A percentile compares a stretch with the other conserved stretches of the same genome.
Evolutionary conservation across 2,797 vertebrate genomes (phyloP).

Genomic region (Pseudochirops corinnae): DNA sequence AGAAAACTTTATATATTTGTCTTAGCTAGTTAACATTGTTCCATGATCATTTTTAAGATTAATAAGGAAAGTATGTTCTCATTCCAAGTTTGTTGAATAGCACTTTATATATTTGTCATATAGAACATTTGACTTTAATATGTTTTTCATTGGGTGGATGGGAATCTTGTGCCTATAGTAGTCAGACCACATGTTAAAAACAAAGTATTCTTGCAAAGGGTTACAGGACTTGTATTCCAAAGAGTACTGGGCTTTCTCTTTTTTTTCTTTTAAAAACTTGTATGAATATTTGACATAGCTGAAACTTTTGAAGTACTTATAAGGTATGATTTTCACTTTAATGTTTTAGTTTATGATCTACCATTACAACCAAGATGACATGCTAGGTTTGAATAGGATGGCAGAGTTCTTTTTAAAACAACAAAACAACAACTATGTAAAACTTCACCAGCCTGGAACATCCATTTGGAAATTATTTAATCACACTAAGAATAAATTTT

Average conservation of each 20-base stretch:
- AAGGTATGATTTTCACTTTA: slow-evolving; percentile 58
- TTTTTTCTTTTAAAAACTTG: slow-evolving; percentile 45
- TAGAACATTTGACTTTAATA: slow-evolving; percentile 52
- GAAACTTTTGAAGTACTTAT: slow-evolving; percentile 45
- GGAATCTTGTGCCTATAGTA: neutral
- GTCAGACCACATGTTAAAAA: slow-evolving; percentile 61
- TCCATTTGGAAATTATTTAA: slow-evolving; percentile 65
- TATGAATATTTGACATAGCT: slow-evolving; percentile 33
- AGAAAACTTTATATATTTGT: neutral
- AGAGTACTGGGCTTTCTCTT: slow-evolving; percentile 19
- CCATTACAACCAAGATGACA: slow-evolving; percentile 49
- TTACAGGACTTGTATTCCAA: slow-evolving; percentile 51
- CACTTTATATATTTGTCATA: slow-evolving; percentile 24
- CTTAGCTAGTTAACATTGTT: slow-evolving; percentile 21
- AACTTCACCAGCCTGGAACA: slow-evolving; percentile 6
- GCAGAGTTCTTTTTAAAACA: slow-evolving; percentile 47
- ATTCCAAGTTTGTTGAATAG: neutral
- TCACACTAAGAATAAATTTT: slow-evolving; percentile 53
- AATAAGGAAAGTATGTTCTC: slow-evolving; percentile 11
- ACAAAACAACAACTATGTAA: neutral
- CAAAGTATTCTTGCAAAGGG: slow-evolving; percentile 49
- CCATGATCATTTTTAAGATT: slow-evolving; percentile 2
- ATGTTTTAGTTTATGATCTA: slow-evolving; percentile 59
- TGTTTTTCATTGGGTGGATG: slow-evolving; percentile 50
- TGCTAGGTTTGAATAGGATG: slow-evolving; percentile 30